Evolutionary conservation across 2,113 vertebrate genomes (phyloP), one percentile per base, ranked within the genome.

Genomic region (Heteronetta atricapilla): DNA sequence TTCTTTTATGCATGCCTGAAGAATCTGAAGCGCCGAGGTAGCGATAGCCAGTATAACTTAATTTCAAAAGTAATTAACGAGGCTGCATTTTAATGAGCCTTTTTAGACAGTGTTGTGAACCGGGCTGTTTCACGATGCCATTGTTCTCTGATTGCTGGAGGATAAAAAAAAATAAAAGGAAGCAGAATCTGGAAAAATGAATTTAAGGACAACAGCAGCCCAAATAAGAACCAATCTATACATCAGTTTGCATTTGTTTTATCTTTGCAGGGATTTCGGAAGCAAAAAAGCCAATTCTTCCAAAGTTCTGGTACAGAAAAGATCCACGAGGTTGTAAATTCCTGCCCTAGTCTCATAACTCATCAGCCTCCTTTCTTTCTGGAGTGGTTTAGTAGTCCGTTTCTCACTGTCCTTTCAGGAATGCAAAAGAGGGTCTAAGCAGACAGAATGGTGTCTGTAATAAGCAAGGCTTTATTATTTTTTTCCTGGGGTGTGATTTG

Each of bases 11-110:
- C 83, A 53, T 78, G 93, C 93, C 97, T 64, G 73, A 91, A 73
- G 82, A 86, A 89, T 95, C 74, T 72, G 87, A 90, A 78, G 85
- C 31, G 15, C 90, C 73, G 92, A 91, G 66, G 70, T 82, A 52
- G 64, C 14, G 87, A 88, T 90, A 92, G 60, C 88, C 86, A n/a
- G 52, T 90, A 89, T 88, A 96, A 94, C 83, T 96, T 96, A 90
- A 96, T 97, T 97, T 93, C 77, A 84, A 83, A 88, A 80, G 86
- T 96, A 96, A 97, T 97, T 93, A 97, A 95, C 72, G 89, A 92
- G 81, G n/a, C 70, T 93, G 66, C 73, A 91, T 96, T 87, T 90
- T 94, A 97, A 95, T 94, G 82, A 95, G 58, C 29, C 14, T 91
- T 92, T 96, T 93, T 67, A 85, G n/a, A 62, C 53, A 63, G 68